These are phyloP conservation scores for Lepidostoma basale DNA, from an alignment of 1,140 invertebrate genomes.

Conservation along the genomic window DNA sequence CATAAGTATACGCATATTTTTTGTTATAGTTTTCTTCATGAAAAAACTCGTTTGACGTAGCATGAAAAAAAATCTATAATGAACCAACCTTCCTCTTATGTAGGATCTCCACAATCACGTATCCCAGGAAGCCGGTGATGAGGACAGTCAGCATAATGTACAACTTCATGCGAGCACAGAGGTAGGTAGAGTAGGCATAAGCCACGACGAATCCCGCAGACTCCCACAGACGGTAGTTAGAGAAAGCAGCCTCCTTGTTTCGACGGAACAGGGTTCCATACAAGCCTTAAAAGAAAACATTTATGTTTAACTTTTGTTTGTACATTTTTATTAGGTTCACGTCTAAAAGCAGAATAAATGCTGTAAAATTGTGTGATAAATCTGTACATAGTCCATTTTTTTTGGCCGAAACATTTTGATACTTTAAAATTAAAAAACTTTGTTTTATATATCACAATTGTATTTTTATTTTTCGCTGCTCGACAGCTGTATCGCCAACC, in stretches of 20 bases:
- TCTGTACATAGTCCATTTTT: no score
- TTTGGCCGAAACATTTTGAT: no score
- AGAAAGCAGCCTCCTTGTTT: slow-evolving; percentile 95
- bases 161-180: slow-evolving; percentile 89
- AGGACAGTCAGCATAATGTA: slow-evolving; percentile 86
- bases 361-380: no score
- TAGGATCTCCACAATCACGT: slow-evolving; percentile 81
- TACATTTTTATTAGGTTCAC: no score
- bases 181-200: slow-evolving; percentile 85
- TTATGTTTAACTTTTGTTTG: no score
- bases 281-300: slow-evolving; percentile 66
- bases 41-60: not conserved
- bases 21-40: not conserved
- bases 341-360: no score
- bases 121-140: slow-evolving; percentile 78
- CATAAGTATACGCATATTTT: not conserved
- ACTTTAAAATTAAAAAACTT: no score
- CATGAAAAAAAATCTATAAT: not conserved
- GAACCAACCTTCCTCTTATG: slow-evolving; percentile 73
- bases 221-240: slow-evolving; percentile 95
- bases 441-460: no score
- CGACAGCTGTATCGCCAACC: no score
- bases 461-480: no score
- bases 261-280: slow-evolving; percentile 91
- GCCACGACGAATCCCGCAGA: slow-evolving; percentile 91